These are phyloP conservation scores for Phasianus colchicus DNA, from an alignment of 2,113 vertebrate genomes.

Conservation along the genomic window DNA sequence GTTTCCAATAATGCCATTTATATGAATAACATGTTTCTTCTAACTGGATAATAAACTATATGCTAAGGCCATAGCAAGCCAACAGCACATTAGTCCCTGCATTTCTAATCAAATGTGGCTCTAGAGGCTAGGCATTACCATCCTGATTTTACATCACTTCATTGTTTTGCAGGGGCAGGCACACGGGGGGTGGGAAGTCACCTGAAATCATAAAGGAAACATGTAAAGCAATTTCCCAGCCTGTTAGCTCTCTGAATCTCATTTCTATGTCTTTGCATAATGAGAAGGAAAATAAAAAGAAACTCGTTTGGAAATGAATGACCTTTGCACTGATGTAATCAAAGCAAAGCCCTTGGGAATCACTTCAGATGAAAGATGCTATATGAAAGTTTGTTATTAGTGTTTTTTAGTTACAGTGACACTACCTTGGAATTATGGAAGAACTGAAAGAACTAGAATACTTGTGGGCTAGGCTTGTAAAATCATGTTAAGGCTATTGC, in stretches of 20 bases:
- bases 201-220: background rate
- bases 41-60: constrained; percentile 59
- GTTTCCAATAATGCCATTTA: constrained; percentile 60
- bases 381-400: background rate
- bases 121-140: background rate
- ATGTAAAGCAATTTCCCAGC: background rate
- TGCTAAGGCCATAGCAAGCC: constrained; percentile 1
- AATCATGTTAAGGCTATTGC: background rate
- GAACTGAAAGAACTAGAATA: background rate
- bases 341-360: constrained; percentile 1
- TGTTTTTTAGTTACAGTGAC: background rate
- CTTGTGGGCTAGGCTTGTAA: background rate
- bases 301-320: constrained; percentile 43
- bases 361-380: background rate
- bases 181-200: background rate
- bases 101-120: constrained; percentile 64
- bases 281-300: constrained; percentile 23
- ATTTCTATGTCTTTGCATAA: constrained; percentile 21
- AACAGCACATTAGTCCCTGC: constrained; percentile 11
- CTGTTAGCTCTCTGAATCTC: constrained; percentile 6
- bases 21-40: constrained; percentile 65
- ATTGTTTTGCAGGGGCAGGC: background rate
- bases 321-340: constrained; percentile 24
- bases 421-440: background rate
- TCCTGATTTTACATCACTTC: constrained; percentile 1